A percentile compares a stretch with the other conserved stretches of the same genome.
phyloP scores from a whole-genome alignment of 2,113 vertebrate species.

The Phaetusa simplex region DNA sequence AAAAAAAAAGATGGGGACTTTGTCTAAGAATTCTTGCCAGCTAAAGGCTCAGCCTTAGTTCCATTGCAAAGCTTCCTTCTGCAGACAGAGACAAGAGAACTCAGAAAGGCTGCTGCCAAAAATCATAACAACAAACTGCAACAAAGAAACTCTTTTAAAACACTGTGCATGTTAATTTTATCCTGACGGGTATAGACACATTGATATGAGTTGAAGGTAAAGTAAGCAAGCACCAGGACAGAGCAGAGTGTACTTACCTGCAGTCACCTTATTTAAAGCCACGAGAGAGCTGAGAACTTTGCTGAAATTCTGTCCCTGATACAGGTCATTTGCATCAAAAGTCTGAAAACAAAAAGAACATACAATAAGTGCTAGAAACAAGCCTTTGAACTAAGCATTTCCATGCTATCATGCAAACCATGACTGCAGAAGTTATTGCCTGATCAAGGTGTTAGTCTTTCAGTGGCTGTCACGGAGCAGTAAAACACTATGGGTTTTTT shows the following conservation, averaged over 20 bases:
- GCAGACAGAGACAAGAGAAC: background rate
- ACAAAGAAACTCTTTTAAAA: background rate
- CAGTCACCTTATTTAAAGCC: slow-evolving; percentile 95
- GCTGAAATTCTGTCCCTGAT: slow-evolving; percentile 94
- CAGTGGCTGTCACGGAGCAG: background rate
- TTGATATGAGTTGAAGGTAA: background rate
- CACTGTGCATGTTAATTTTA: background rate
- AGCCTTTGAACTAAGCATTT: background rate
- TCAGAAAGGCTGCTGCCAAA: background rate
- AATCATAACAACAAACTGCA: background rate
- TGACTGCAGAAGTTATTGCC: background rate
- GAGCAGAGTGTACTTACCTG: slow-evolving; percentile 80
- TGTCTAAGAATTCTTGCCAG: background rate
- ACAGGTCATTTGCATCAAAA: slow-evolving; percentile 95
- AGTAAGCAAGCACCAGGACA: background rate
- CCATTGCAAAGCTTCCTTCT: background rate
- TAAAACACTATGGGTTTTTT: background rate
- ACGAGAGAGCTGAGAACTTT: slow-evolving; percentile 95
- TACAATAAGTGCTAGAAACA: background rate
- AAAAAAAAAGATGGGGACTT: background rate
- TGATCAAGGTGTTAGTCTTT: background rate
- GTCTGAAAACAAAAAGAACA: slow-evolving; percentile 77
- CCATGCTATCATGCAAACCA: background rate
- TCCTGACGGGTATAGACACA: background rate
- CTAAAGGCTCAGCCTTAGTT: background rate